A percentile compares a stretch with the other conserved stretches of the same genome.
Evolutionary conservation across 2,888 invertebrate genomes (phyloP).

Genomic region (Scaptodrosophila latifasciaeformis): DNA sequence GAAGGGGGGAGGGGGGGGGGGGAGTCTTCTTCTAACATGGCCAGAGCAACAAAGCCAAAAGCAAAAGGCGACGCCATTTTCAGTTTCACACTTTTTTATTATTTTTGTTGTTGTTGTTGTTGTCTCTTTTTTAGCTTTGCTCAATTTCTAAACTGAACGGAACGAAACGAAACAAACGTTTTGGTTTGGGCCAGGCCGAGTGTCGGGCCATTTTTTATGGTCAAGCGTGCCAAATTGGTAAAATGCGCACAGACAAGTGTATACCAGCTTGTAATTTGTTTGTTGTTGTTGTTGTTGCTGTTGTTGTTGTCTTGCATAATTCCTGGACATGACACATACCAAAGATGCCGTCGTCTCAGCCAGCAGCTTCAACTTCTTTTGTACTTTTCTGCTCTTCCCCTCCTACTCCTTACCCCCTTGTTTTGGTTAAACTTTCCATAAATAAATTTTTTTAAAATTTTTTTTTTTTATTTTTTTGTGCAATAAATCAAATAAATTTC

Average conservation of each 20-base stretch:
- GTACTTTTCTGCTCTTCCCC: too few relatives aligned
- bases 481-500: conserved; percentile 66
- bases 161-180: too few relatives aligned
- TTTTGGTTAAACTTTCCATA: conserved; percentile 51
- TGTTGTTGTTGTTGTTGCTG: conserved; percentile 21
- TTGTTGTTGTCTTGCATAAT: conserved; percentile 50
- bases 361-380: too few relatives aligned
- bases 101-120: background rate
- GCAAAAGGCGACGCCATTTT: conserved; percentile 54
- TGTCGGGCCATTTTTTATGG: conserved; percentile 61
- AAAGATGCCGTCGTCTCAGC: conserved; percentile 7
- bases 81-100: conserved; percentile 64
- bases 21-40: conserved; percentile 3
- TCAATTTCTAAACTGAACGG: too few relatives aligned
- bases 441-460: conserved; percentile 4
- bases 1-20: background rate
- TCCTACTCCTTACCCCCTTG: conserved; percentile 30
- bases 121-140: too few relatives aligned
- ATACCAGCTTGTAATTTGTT: conserved; percentile 24
- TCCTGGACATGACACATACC: too few relatives aligned
- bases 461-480: conserved; percentile 37
- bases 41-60: background rate
- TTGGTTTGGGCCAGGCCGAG: conserved; percentile 10
- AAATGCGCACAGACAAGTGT: conserved; percentile 65
- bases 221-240: conserved; percentile 66